Conservation (phyloP, 2,888 invertebrate genomes). For the Xanthorhoe designata region DNA sequence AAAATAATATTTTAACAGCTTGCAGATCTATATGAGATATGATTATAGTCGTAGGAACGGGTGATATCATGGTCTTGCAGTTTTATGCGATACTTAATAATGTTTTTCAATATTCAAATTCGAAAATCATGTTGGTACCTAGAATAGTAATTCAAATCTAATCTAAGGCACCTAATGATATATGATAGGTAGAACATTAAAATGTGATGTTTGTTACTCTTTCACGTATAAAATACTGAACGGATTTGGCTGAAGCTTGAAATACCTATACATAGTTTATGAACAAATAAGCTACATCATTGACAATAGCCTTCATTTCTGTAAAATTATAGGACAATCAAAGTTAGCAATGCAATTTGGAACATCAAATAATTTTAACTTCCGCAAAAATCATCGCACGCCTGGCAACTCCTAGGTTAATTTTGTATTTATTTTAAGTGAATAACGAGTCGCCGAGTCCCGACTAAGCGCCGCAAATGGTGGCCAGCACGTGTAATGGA, state of each 20-base stretch:
- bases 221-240: too few relatives aligned
- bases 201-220: too few relatives aligned
- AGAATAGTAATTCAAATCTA: too few relatives aligned
- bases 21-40: neutral
- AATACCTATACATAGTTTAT: neutral
- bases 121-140: too few relatives aligned
- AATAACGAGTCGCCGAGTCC: slow-evolving; percentile 30
- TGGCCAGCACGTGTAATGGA: slow-evolving; percentile 62
- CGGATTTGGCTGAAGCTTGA: too few relatives aligned
- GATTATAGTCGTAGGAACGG: neutral
- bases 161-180: too few relatives aligned
- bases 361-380: slow-evolving; percentile 1
- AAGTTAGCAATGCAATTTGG: neutral
- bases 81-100: neutral
- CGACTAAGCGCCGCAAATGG: slow-evolving; percentile 46
- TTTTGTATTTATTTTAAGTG: slow-evolving; percentile 32
- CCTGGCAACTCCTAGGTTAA: slow-evolving; percentile 4
- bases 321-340: too few relatives aligned
- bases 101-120: too few relatives aligned
- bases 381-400: slow-evolving; percentile 1
- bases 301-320: too few relatives aligned
- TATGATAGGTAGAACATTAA: too few relatives aligned
- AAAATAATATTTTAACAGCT: slow-evolving; percentile 1
- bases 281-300: too few relatives aligned
- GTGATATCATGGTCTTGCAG: neutral